Evolutionary conservation across 2,113 vertebrate species (phyloP), one percentile per base, ranked within the genome.

Genomic region (Micromys minutus): DNA sequence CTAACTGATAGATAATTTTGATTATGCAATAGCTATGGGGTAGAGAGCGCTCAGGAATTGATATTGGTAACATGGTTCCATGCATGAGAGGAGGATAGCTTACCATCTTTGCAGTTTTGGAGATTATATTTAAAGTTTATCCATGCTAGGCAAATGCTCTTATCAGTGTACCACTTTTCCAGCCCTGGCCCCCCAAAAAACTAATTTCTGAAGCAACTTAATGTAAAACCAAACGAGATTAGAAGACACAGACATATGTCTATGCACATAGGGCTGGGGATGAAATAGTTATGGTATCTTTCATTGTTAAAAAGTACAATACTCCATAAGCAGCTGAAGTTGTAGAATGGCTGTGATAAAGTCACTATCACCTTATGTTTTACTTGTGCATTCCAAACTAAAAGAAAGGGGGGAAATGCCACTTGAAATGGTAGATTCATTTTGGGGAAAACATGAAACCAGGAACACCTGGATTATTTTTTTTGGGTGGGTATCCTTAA

Each of bases 141-240:
- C 72, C 72, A 13, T 75, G 22, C 39, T 5, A 26, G 72, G 72
- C 72, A 75, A 45, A 45, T 75, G 71, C 7, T 74, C 71, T n/a
- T 74, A 39, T 42, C n/a, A 39, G 1, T 74, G 21, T 42, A 42
- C 21, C n/a, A 45, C 8, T 13, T 75, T 21, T n/a, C 4, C 72
- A 26, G 24, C 21, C 9, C 17, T 22, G 9, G n/a, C 7, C 69
- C 72, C 69, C 16, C 2, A 39, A 63, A 67, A 69, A 86, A 59
- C 67, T 88, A 74, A 89, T 90, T 96, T 90, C 80, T 88, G 57
- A 91, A 94, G 65, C 42, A 84, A 90, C 24, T 65, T 93, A 91
- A 67, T n/a, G 26, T 87, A 75, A 83, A 80, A 19, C 47, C 10
- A 39, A 39, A 72, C 3, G 3, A 39, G n/a, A 72, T 39, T 39